Conservation (phyloP, 1,140 invertebrate genomes). For the Acromyrmex heyeri region DNA sequence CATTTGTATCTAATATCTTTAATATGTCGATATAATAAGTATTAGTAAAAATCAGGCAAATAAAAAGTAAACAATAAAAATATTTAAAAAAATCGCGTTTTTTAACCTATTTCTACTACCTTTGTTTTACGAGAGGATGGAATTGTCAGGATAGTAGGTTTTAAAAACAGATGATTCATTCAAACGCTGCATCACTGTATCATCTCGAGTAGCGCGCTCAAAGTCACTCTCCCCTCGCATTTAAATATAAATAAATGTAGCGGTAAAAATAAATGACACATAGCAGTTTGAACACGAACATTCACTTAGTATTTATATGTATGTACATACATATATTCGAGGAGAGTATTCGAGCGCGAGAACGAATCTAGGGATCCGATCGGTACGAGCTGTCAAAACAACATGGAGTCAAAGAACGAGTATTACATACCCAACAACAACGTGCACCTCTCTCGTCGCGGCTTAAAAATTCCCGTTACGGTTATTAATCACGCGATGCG, state of each 20-base stretch:
- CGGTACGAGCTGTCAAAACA: slow-evolving; percentile 2
- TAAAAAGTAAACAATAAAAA: neutral
- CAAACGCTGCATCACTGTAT: neutral
- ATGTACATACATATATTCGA: neutral
- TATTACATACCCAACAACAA: slow-evolving; percentile 21
- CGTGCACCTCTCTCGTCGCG: neutral
- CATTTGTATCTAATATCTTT: slow-evolving; percentile 1
- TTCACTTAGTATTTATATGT: neutral
- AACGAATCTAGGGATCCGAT: neutral
- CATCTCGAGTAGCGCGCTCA: neutral
- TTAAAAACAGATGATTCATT: slow-evolving; percentile 23
- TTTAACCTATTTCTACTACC: neutral
- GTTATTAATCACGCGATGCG: slow-evolving; percentile 14
- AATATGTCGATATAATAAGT: neutral
- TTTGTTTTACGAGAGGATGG: neutral
- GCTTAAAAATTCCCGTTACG: slow-evolving; percentile 11
- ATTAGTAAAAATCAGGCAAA: neutral
- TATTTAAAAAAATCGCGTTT: neutral
- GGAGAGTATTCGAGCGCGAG: neutral
- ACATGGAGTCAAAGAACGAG: slow-evolving; percentile 35
- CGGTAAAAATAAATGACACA: neutral
- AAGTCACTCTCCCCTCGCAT: neutral
- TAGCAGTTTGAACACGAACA: neutral
- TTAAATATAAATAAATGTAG: neutral
- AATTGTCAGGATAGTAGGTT: neutral